Base-by-base conservation (phyloP, 2,888 invertebrate species). In the Tetanocera ferruginea region DNA sequence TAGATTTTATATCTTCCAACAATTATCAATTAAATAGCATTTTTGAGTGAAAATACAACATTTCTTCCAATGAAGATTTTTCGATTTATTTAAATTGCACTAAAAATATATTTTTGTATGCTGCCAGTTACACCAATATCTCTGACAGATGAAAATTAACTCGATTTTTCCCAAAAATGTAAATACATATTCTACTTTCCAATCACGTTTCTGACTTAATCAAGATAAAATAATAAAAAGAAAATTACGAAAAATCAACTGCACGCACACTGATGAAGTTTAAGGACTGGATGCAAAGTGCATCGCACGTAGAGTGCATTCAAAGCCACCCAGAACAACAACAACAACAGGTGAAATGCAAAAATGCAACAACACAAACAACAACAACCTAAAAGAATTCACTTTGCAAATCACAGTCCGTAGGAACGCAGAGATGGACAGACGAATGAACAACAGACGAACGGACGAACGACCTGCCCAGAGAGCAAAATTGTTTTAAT, bases 131-230 rank as follows among this genome's bases (percentile, higher is more conserved):
- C 31, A 31, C 31, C 31, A 31, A 31, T 31, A 43, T 14, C 43
- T 43, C 43, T 11, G 11, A 43, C 43, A 43, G 43, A 43, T 43
- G 23, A 43, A 67, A 67, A 67, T 37, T 4, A 8, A 31, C 19
- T 25, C n/a, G 60, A 19, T 19, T 37, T 34, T 28, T 25, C 17
- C 67, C n/a, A 57, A 69, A 76, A 67, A 70, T 73, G 73, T 73
- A 76, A 25, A 11, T 43, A 43, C 25, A 11, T 43, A 43, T 49
- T 84, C 81, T 77, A 82, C 81, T 79, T 85, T 83, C 82, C 80
- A 79, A 83, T 80, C 85, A 86, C 85, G 86, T 86, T 81, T 80
- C 79, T 78, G 83, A 84, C 85, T 86, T 86, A 86, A 86, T 86
- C 87, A 85, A 71, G 43, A 64, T 76, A 73, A 75, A 25, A 60